Conservation (phyloP, 2,797 vertebrate species). For the Paedocypris micromegethes region DNA sequence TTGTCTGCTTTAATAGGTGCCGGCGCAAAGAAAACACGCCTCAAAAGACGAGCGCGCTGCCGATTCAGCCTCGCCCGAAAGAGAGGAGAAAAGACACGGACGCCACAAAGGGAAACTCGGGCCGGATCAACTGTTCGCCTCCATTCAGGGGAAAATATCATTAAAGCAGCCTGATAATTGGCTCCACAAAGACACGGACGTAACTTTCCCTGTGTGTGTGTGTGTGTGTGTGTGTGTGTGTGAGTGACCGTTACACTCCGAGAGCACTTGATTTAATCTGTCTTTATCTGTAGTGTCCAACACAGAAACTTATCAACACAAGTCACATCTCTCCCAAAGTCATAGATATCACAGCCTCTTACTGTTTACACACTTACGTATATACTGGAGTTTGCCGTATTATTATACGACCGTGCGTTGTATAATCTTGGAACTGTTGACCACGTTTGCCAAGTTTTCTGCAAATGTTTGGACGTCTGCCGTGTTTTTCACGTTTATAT, state of each 20-base stretch:
- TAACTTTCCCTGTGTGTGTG: constrained; percentile 80
- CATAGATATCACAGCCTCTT: no score
- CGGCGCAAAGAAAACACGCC: constrained; percentile 99
- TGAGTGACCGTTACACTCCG: constrained; percentile 40
- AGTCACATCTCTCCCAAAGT: no score
- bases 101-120: constrained; percentile 85
- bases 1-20: constrained; percentile 98
- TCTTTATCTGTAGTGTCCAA: no score
- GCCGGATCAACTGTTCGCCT: constrained; percentile 95
- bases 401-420: no score
- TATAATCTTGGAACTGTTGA: no score
- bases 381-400: no score
- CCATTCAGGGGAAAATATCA: constrained; percentile 91
- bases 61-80: constrained; percentile 93
- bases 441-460: no score
- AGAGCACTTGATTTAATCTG: no score
- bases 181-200: constrained; percentile 67
- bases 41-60: constrained; percentile 97
- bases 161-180: constrained; percentile 98
- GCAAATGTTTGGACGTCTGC: no score
- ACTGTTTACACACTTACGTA: no score
- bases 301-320: no score
- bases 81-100: constrained; percentile 71
- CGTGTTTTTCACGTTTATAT: no score
- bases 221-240: constrained; percentile 53